These are phyloP conservation scores for Nesospiza acunhae DNA, from an alignment of 2,113 vertebrate species.

Conservation along the genomic window DNA sequence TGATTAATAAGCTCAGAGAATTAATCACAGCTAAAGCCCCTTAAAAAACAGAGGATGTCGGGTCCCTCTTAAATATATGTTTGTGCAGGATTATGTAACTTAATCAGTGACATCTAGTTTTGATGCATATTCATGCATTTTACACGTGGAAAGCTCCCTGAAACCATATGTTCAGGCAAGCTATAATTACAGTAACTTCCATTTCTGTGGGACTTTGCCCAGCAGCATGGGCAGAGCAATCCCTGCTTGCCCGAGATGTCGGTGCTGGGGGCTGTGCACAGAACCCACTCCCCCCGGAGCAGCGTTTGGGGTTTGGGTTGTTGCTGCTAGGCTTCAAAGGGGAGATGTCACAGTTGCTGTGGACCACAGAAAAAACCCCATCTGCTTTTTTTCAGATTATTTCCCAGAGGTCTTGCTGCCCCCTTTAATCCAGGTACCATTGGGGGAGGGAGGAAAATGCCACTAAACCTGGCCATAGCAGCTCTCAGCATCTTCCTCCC, in stretches of 20 bases:
- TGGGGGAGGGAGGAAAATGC: neutral
- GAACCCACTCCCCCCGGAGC: neutral
- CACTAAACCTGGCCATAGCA: neutral
- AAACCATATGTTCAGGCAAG: conserved; percentile 55
- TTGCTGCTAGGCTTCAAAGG: neutral
- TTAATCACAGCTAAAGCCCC: conserved; percentile 68
- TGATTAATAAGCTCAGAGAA: conserved; percentile 76
- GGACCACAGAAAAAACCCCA: rapidly evolving
- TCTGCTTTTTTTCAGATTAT: neutral
- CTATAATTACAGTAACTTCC: conserved; percentile 50
- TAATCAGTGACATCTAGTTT: conserved; percentile 57
- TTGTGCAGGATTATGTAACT: conserved; percentile 71
- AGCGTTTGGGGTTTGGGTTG: neutral
- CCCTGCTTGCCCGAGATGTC: neutral
- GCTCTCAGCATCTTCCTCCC: neutral
- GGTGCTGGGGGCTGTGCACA: neutral
- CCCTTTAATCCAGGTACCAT: neutral
- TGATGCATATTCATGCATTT: conserved; percentile 68
- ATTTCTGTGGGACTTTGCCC: conserved; percentile 36
- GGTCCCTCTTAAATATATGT: conserved; percentile 59
- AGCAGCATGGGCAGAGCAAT: neutral
- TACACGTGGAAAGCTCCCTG: neutral
- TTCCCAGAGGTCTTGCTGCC: neutral
- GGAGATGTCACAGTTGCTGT: neutral
- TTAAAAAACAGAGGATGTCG: conserved; percentile 38